phyloP scores from a whole-genome alignment of 1,140 invertebrate species.

The Acyrthosiphon pisum region DNA sequence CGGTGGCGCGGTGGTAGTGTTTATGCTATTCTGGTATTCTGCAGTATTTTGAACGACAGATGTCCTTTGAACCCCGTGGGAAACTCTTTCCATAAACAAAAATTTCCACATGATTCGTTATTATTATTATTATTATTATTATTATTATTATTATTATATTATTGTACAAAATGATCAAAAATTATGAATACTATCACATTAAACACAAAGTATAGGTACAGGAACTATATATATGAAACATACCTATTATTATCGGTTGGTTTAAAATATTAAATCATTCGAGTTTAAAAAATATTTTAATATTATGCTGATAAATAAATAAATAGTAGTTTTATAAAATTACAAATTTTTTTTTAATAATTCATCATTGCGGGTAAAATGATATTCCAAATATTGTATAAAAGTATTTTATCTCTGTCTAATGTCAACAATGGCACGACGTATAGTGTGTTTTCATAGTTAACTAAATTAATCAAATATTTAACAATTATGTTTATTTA shows the following conservation, averaged over 20 bases:
- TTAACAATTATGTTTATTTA: not conserved
- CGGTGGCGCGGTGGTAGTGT: not conserved
- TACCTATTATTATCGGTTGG: not conserved
- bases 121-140: too few species aligned
- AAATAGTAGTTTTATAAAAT: not conserved
- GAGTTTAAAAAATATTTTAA: not conserved
- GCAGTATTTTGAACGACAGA: conserved; percentile 43
- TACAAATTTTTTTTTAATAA: not conserved
- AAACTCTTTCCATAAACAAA: conserved; percentile 47
- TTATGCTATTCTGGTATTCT: conserved; percentile 27
- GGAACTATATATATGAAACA: not conserved
- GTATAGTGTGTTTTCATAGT: not conserved
- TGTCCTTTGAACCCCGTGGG: conserved; percentile 49
- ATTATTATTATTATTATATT: too few species aligned
- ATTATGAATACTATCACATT: conserved; percentile 9
- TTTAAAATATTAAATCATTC: not conserved
- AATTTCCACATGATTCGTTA: conserved; percentile 40
- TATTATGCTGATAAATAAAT: not conserved
- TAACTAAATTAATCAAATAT: conserved; percentile 24
- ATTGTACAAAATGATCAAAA: conserved; percentile 32
- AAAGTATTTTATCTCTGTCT: not conserved
- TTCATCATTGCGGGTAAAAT: not conserved
- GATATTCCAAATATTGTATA: not conserved
- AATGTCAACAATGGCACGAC: not conserved
- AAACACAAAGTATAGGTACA: not conserved